Evolutionary conservation across 2,888 invertebrate genomes (phyloP).

Genomic region (Calameuta filiformis): DNA sequence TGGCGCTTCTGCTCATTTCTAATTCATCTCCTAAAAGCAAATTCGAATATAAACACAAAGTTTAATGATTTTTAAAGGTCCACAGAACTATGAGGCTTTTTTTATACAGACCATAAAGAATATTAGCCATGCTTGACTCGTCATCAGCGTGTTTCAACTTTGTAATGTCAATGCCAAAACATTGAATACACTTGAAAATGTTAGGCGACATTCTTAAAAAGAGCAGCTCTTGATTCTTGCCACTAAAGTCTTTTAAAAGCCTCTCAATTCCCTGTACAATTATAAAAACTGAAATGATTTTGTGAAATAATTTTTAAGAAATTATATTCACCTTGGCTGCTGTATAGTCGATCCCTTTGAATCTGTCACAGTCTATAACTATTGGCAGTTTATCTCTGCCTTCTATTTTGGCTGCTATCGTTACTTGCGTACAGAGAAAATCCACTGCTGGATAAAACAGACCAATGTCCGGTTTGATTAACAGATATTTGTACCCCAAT

Average conservation of each 20-base stretch:
- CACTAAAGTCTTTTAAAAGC: slow-evolving; percentile 70
- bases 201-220: slow-evolving; percentile 49
- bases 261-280: slow-evolving; percentile 70
- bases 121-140: slow-evolving; percentile 39
- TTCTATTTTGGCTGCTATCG: slow-evolving; percentile 66
- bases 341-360: slow-evolving; percentile 77
- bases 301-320: slow-evolving; percentile 11
- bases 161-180: slow-evolving; percentile 49
- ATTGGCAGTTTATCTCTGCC: slow-evolving; percentile 68
- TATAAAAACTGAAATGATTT: slow-evolving; percentile 7
- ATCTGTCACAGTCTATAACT: slow-evolving; percentile 74
- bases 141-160: slow-evolving; percentile 41
- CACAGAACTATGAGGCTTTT: neutral
- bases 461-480: slow-evolving; percentile 74
- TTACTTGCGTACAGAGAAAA: slow-evolving; percentile 71
- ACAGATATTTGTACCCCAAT: slow-evolving; percentile 68
- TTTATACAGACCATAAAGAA: slow-evolving; percentile 29
- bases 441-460: slow-evolving; percentile 80
- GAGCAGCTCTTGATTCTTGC: slow-evolving; percentile 68
- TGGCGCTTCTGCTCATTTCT: slow-evolving; percentile 32
- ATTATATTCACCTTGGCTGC: slow-evolving; percentile 70
- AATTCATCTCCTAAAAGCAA: slow-evolving; percentile 11
- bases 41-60: neutral
- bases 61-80: neutral
- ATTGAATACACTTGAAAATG: slow-evolving; percentile 31